Percentiles rank a stretch among this genome's conserved stretches.
Conservation (phyloP, 2,113 vertebrate species). For the Melanostigma gelatinosum region DNA sequence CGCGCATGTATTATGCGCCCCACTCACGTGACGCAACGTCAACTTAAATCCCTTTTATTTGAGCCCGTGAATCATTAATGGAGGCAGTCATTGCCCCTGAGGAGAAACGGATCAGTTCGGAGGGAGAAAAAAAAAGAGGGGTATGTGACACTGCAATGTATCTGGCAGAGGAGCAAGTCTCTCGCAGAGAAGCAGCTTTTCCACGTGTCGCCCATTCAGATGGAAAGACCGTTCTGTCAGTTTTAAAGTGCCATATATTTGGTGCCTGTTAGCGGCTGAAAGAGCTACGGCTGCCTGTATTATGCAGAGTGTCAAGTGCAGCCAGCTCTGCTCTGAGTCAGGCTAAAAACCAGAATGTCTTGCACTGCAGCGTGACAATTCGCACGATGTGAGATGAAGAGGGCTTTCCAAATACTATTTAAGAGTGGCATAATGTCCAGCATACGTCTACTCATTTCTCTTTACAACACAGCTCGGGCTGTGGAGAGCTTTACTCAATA, state of each 20-base stretch:
- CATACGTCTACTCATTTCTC: constrained; percentile 67
- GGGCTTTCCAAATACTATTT: constrained; percentile 70
- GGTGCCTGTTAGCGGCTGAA: constrained; percentile 69
- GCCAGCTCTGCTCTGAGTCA: constrained; percentile 40
- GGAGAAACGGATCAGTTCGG: constrained; percentile 74
- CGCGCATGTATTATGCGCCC: constrained; percentile 90
- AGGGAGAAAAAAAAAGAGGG: constrained; percentile 61
- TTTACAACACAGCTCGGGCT: constrained; percentile 46
- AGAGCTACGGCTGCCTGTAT: constrained; percentile 58
- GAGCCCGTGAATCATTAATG: constrained; percentile 94
- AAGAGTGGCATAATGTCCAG: constrained; percentile 67
- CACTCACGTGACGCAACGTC: constrained; percentile 97
- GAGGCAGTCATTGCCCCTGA: constrained; percentile 85
- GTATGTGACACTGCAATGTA: constrained; percentile 74
- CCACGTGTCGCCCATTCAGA: constrained; percentile 72
- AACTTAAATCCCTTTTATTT: constrained; percentile 98
- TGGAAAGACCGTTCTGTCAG: constrained; percentile 64
- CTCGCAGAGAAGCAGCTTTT: constrained; percentile 73
- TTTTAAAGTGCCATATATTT: constrained; percentile 73
- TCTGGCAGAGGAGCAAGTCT: constrained; percentile 74
- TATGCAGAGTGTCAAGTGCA: constrained; percentile 46
- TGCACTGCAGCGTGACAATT: constrained; percentile 59
- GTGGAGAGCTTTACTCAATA: constrained; percentile 50
- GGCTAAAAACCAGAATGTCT: constrained; percentile 39
- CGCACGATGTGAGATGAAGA: constrained; percentile 44